Conservation (phyloP, 2,797 vertebrate species). For the Crypturellus tataupa region DNA sequence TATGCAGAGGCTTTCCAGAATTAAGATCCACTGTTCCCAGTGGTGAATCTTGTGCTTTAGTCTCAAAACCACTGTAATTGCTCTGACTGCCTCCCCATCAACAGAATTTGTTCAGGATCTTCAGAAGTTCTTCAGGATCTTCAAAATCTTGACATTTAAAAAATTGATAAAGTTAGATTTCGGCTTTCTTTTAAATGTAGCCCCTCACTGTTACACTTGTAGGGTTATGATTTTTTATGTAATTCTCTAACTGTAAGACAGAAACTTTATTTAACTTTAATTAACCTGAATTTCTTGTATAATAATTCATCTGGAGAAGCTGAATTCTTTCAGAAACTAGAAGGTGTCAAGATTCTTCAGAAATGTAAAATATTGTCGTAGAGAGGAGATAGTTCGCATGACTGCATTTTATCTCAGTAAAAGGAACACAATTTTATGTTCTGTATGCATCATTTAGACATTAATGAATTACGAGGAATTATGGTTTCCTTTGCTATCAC, state of each 20-base stretch:
- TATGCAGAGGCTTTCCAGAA: neutral
- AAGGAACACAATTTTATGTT: neutral
- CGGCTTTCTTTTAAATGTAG: neutral
- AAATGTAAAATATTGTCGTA: neutral
- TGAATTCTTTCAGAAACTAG: neutral
- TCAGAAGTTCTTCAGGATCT: neutral
- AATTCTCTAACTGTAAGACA: neutral
- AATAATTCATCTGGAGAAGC: neutral
- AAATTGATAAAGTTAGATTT: neutral
- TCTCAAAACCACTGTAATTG: neutral
- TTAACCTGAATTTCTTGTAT: neutral
- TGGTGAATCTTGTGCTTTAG: neutral
- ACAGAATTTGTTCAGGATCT: neutral
- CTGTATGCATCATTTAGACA: neutral
- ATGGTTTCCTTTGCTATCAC: slow-evolving; percentile 57
- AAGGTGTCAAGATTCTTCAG: neutral
- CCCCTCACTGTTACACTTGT: neutral
- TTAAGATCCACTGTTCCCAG: neutral
- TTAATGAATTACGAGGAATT: neutral
- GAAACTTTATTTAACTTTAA: neutral
- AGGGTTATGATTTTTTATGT: neutral
- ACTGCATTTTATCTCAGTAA: neutral
- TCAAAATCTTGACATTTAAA: neutral
- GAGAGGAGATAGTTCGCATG: neutral
- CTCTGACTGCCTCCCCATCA: neutral